Conservation (phyloP, 1,140 invertebrate genomes). For the Nephila pilipes region DNA sequence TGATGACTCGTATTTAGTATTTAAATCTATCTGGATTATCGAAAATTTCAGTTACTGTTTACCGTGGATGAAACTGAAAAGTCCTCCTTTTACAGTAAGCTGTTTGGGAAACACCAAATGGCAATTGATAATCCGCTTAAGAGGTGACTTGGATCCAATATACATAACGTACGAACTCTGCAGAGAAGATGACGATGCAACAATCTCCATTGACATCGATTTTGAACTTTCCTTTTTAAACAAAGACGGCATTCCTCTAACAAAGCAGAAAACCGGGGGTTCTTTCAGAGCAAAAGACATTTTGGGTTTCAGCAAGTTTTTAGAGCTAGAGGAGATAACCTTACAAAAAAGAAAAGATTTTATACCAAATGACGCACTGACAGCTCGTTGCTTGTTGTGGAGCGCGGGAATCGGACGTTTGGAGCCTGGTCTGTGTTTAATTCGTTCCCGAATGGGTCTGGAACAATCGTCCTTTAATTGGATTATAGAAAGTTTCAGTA, state of each 20-base stretch:
- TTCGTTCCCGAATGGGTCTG: background rate
- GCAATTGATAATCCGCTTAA: background rate
- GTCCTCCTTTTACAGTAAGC: background rate
- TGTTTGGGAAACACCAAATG: background rate
- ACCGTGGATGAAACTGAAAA: constrained; percentile 16
- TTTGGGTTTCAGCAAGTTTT: background rate
- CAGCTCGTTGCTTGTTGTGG: background rate
- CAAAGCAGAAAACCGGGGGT: background rate
- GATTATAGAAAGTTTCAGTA: background rate
- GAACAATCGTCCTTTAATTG: background rate
- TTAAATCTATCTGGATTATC: background rate
- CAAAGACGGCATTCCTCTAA: background rate
- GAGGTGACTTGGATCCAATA: background rate
- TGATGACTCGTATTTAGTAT: background rate
- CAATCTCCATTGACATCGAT: background rate
- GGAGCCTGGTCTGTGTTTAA: background rate
- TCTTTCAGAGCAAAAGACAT: background rate
- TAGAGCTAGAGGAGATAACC: background rate
- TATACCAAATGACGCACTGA: background rate
- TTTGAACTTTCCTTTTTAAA: background rate
- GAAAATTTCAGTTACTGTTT: constrained; percentile 4
- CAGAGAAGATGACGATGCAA: background rate
- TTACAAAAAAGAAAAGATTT: background rate
- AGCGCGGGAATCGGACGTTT: background rate
- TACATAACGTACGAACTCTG: background rate